phyloP scores from a whole-genome alignment of 2,113 vertebrate genomes.

The Puntigrus tetrazona region DNA sequence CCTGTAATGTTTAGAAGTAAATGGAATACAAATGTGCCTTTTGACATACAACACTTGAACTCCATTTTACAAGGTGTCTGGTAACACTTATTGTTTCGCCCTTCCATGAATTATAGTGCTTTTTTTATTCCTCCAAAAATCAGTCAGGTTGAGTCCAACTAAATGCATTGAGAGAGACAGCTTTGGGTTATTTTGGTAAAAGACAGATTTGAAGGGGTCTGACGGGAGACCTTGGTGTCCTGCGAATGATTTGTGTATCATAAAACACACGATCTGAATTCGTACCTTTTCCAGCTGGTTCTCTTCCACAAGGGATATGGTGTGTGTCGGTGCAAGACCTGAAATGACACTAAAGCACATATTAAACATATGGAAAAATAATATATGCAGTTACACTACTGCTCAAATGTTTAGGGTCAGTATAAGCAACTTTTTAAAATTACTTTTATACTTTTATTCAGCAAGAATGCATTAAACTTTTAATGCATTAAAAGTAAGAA shows the following conservation, averaged over 20 bases:
- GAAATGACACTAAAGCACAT: constrained; percentile 6
- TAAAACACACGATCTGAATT: background rate
- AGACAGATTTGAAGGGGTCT: background rate
- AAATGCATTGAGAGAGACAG: background rate
- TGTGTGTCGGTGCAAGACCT: background rate
- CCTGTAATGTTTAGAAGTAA: constrained; percentile 16
- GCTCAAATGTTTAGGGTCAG: background rate
- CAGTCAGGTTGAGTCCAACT: background rate
- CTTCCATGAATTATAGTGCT: background rate
- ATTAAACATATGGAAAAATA: background rate
- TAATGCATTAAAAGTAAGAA: background rate
- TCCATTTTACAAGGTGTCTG: constrained; percentile 17
- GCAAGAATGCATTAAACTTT: background rate
- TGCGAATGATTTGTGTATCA: constrained; percentile 6
- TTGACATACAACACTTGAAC: constrained; percentile 4
- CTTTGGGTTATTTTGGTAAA: background rate
- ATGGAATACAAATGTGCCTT: constrained; percentile 24
- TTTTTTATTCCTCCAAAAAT: background rate
- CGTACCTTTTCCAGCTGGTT: constrained; percentile 1
- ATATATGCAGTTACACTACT: background rate
- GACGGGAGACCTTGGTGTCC: background rate
- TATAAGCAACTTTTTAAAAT: background rate
- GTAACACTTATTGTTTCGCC: background rate
- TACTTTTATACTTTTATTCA: background rate
- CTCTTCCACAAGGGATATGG: background rate